Conservation (phyloP, 2,797 vertebrate species). For the Synanceia verrucosa region DNA sequence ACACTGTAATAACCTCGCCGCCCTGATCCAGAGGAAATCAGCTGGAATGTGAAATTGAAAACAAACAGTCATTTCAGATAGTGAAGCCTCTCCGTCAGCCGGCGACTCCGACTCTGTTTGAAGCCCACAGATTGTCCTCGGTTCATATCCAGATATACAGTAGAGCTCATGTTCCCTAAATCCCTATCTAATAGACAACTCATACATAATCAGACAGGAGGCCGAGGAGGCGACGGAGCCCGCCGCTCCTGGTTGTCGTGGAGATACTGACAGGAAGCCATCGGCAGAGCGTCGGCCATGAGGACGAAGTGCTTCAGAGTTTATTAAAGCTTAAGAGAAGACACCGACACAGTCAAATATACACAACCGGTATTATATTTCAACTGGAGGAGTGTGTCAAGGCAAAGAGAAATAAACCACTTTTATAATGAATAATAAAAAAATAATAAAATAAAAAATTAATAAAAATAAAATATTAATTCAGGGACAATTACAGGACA, state of each 20-base stretch:
- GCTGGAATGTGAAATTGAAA: slow-evolving; percentile 84
- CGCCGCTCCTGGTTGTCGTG: slow-evolving; percentile 13
- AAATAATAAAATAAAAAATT: too few relatives aligned
- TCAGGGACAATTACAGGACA: too few relatives aligned
- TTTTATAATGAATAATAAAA: too few relatives aligned
- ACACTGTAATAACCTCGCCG: slow-evolving; percentile 69
- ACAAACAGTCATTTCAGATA: slow-evolving; percentile 84
- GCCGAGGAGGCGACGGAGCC: slow-evolving; percentile 17
- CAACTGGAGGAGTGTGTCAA: too few relatives aligned
- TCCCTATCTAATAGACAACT: slow-evolving; percentile 65
- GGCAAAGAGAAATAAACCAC: too few relatives aligned
- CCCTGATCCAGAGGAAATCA: slow-evolving; percentile 71
- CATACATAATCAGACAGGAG: slow-evolving; percentile 62
- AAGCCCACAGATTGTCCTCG: slow-evolving; percentile 59
- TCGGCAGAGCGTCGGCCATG: not conserved
- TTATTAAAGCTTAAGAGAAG: too few relatives aligned
- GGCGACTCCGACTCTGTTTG: slow-evolving; percentile 45
- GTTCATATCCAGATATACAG: slow-evolving; percentile 63
- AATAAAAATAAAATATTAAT: too few relatives aligned
- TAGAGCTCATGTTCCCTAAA: slow-evolving; percentile 62
- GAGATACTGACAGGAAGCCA: slow-evolving; percentile 4
- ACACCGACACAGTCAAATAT: too few relatives aligned
- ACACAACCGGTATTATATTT: too few relatives aligned
- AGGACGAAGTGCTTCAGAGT: not conserved
- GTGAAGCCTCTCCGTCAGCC: slow-evolving; percentile 49